A percentile compares a stretch with the other conserved stretches of the same genome.
Evolutionary conservation across 2,888 invertebrate species (phyloP).

Genomic region (Tipula lateralis): DNA sequence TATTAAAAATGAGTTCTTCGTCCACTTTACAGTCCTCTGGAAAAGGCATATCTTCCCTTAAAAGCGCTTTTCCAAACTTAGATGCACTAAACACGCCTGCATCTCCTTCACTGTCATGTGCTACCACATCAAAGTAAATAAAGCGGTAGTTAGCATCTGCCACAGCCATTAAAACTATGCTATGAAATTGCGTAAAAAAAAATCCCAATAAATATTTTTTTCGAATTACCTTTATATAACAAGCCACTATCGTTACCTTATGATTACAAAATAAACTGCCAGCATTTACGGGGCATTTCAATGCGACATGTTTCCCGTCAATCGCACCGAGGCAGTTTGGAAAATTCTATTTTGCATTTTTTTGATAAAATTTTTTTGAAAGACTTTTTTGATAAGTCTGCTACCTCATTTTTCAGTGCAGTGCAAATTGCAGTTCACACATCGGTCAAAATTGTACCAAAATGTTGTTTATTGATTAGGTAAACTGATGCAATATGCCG

Average conservation of each 20-base stretch:
- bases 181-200: background rate
- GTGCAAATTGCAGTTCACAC: no score
- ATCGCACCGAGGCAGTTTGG: no score
- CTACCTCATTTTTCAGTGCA: no score
- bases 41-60: background rate
- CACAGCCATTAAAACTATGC: background rate
- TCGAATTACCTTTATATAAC: background rate
- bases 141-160: background rate
- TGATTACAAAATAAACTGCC: background rate
- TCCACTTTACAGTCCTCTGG: background rate
- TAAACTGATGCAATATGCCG: no score
- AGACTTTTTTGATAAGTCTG: no score
- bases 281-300: no score
- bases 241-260: background rate
- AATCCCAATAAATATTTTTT: no score
- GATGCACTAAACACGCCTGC: background rate
- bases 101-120: background rate
- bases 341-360: no score
- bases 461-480: no score
- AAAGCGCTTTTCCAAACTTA: background rate
- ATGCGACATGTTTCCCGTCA: no score
- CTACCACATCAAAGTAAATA: background rate
- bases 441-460: no score
- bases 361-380: no score
- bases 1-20: background rate